These are phyloP conservation scores for Corella eumyota DNA, from an alignment of 23 tunicate species.

Conservation along the genomic window DNA sequence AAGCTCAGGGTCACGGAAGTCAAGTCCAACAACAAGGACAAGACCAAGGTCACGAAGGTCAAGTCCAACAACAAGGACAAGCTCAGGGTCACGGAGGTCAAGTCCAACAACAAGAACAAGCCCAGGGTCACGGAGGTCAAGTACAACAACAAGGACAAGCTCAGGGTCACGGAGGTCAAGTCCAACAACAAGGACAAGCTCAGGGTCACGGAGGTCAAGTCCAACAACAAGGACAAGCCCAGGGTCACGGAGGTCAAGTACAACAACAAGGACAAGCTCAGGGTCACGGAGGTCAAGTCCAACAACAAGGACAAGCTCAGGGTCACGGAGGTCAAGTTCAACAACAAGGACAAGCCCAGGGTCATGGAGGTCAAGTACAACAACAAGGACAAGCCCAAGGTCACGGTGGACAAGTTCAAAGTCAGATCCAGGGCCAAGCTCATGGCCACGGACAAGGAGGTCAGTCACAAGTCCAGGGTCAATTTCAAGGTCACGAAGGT, in stretches of 20 bases:
- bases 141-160: slow-evolving; percentile 19
- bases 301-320: slow-evolving; percentile 16
- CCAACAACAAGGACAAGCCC: slow-evolving; percentile 21
- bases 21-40: slow-evolving; percentile 36
- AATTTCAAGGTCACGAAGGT: slow-evolving; percentile 5
- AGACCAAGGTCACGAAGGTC: slow-evolving; percentile 42
- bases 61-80: slow-evolving; percentile 39
- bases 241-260: slow-evolving; percentile 14
- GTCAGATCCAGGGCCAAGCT: slow-evolving; percentile 12
- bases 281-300: not conserved
- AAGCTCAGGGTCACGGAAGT: slow-evolving; percentile 24
- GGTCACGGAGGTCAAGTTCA: not conserved
- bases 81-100: slow-evolving; percentile 43
- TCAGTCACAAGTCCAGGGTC: slow-evolving; percentile 8
- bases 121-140: slow-evolving; percentile 30
- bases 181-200: slow-evolving; percentile 21
- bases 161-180: slow-evolving; percentile 10
- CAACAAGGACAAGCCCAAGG: slow-evolving; percentile 22
- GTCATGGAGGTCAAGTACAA: slow-evolving; percentile 9
- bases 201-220: slow-evolving; percentile 14
- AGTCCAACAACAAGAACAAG: slow-evolving; percentile 40
- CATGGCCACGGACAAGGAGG: slow-evolving; percentile 1
- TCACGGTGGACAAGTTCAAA: slow-evolving; percentile 9
- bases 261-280: slow-evolving; percentile 19
- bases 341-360: slow-evolving; percentile 14